A percentile compares a stretch with the other conserved stretches of the same genome.
Conservation (phyloP, 2,888 invertebrate species). For the Troides aeacus region DNA sequence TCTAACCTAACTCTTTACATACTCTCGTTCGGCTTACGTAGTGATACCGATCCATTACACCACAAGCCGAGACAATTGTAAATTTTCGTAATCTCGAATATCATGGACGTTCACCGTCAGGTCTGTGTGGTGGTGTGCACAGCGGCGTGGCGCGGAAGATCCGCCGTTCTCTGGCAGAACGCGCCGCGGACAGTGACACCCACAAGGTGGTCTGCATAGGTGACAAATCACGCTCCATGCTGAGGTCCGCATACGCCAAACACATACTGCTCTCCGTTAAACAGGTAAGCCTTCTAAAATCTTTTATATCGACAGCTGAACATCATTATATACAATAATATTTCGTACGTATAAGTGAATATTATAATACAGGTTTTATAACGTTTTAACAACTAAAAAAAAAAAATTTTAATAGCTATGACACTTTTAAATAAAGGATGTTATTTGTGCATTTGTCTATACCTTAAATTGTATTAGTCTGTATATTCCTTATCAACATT, state of each 20-base stretch:
- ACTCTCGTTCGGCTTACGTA: not conserved
- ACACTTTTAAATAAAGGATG: no score
- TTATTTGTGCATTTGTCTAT: no score
- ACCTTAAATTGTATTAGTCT: no score
- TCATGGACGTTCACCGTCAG: constrained; percentile 45
- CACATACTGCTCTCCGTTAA: constrained; percentile 82
- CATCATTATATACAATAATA: no score
- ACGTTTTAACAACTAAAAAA: no score
- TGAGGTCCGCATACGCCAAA: constrained; percentile 67
- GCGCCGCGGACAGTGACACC: constrained; percentile 46
- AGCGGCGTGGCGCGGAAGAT: constrained; percentile 82
- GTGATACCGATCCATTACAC: not conserved
- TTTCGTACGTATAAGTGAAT: no score
- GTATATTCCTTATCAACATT: no score
- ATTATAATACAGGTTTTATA: no score
- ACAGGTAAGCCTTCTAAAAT: constrained; percentile 54
- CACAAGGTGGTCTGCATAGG: constrained; percentile 84
- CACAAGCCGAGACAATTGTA: not conserved
- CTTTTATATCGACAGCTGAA: no score
- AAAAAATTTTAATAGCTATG: no score
- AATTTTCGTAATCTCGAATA: not conserved
- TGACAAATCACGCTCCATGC: constrained; percentile 84
- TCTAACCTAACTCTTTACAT: no score
- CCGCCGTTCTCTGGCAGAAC: constrained; percentile 64
- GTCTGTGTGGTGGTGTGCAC: constrained; percentile 89